Conservation (phyloP, 2,113 vertebrate genomes). For the Oostethus manadensis region DNA sequence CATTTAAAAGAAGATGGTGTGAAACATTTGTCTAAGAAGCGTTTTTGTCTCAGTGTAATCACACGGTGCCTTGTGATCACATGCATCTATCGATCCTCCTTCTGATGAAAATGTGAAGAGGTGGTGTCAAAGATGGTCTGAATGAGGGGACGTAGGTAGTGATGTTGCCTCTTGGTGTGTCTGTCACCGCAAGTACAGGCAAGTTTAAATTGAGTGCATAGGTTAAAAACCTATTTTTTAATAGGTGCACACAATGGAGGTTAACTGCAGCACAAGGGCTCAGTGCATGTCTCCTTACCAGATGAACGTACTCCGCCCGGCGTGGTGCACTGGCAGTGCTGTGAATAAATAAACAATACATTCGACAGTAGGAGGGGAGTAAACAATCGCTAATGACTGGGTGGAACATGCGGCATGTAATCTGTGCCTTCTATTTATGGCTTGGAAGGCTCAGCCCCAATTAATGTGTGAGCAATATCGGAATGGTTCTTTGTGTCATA, state of each 20-base stretch:
- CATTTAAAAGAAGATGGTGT: conserved; percentile 32
- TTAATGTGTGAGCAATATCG: conserved; percentile 40
- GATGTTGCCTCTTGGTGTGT: too few relatives aligned
- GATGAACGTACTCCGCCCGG: conserved; percentile 32
- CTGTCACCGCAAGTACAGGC: conserved; percentile 13
- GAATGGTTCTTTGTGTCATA: conserved; percentile 29
- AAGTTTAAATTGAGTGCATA: conserved; percentile 34
- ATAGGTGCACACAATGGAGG: conserved; percentile 31
- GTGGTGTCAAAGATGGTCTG: conserved; percentile 14
- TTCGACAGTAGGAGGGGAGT: conserved; percentile 3
- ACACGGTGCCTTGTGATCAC: conserved; percentile 40
- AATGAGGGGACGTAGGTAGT: too few relatives aligned
- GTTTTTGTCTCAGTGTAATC: conserved; percentile 51
- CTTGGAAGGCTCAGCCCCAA: conserved; percentile 32
- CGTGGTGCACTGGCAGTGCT: conserved; percentile 7
- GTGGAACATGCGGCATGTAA: conserved; percentile 41
- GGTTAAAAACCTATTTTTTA: conserved; percentile 31
- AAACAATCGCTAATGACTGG: conserved; percentile 44
- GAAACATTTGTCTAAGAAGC: conserved; percentile 67
- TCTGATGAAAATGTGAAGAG: conserved; percentile 61
- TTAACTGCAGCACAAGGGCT: conserved; percentile 46
- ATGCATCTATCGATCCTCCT: conserved; percentile 57
- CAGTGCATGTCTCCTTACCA: conserved; percentile 46
- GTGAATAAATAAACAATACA: conserved; percentile 43
- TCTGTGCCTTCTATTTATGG: conserved; percentile 50